Base-by-base conservation (phyloP, 2,797 vertebrate species). In the Pristis pectinata region DNA sequence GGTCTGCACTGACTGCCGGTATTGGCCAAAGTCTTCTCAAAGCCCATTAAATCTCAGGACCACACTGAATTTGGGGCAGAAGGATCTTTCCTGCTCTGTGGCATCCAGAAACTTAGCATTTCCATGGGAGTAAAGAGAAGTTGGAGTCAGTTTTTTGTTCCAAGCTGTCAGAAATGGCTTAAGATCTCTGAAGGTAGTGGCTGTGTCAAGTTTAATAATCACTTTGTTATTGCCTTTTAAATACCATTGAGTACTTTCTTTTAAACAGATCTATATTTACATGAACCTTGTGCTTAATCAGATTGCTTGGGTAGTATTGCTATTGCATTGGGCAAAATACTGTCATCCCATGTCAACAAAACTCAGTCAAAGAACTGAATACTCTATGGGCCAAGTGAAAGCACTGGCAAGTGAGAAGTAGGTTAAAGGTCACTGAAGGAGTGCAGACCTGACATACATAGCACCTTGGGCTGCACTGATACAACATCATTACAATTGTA, bases 261-360 rank as follows among this genome's bases (percentile, higher is more conserved):
- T n/a, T 89, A n/a, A 89, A 89, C 61, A 89, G 27, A 89, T 89
- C 67, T 92, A 92, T 61, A 93, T 72, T 93, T 93, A 72, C 91
- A 93, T 44, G 41, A 44, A n/a, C 64, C 22, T 41, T 30, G n/a
- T 93, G 64, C 91, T 93, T 87, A 59, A 87, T 61, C 83, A 87
- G 15, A 30, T 59, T 70, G 37, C 64, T 49, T 30, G 10, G 91
- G 70, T 44, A 70, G 19, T 59, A 70, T 24, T 72, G 27, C 44
- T 72, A 44, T 44, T 44, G 67, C 41, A 44, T 72, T 93, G 59
- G 61, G 15, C 41, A 93, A 70, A 72, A 93, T 93, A 87, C 53
- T 70, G 17, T 67, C 41, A 91, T 72, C 19, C 37, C 64, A 70
- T 27, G 56, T 87, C 53, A 27, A 37, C 11, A 70, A 92, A 70